A percentile compares a stretch with the other conserved stretches of the same genome.
Evolutionary conservation across 1,140 invertebrate species (phyloP).

Genomic region (Formica selysi): DNA sequence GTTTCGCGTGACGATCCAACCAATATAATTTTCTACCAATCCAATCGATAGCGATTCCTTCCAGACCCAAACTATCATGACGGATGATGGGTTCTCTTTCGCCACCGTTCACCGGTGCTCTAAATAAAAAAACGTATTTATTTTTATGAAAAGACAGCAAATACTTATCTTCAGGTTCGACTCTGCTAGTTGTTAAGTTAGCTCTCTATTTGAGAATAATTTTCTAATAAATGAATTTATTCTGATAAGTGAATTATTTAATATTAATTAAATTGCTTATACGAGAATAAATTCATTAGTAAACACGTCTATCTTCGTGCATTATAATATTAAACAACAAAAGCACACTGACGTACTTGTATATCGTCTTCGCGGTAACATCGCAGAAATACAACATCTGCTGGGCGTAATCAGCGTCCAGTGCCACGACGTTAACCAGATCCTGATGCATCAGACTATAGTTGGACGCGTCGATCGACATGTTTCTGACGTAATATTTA

Average conservation of each 20-base stretch:
- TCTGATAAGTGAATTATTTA: background rate
- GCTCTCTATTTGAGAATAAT: background rate
- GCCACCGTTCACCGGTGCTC: constrained; percentile 83
- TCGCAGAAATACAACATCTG: constrained; percentile 97
- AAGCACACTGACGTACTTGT: constrained; percentile 85
- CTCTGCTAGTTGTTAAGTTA: too few species aligned
- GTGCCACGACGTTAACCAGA: constrained; percentile 97
- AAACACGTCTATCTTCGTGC: background rate
- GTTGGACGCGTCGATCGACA: constrained; percentile 94
- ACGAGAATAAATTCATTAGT: too few species aligned
- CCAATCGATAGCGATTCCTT: constrained; percentile 99
- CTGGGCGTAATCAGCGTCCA: constrained; percentile 96
- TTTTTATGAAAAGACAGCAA: too few species aligned
- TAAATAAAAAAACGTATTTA: constrained; percentile 33
- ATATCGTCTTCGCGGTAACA: constrained; percentile 97
- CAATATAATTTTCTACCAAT: constrained; percentile 98
- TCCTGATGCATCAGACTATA: constrained; percentile 98
- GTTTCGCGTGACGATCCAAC: constrained; percentile 98
- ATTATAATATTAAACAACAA: background rate
- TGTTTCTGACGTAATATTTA: constrained; percentile 98
- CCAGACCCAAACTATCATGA: constrained; percentile 97
- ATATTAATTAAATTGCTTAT: too few species aligned
- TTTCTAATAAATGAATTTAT: background rate
- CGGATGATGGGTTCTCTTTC: constrained; percentile 94
- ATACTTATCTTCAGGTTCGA: too few species aligned